Percentiles rank a stretch among this genome's conserved stretches.
phyloP scores from a whole-genome alignment of 1,140 invertebrate genomes.

The Bombus waltoni region DNA sequence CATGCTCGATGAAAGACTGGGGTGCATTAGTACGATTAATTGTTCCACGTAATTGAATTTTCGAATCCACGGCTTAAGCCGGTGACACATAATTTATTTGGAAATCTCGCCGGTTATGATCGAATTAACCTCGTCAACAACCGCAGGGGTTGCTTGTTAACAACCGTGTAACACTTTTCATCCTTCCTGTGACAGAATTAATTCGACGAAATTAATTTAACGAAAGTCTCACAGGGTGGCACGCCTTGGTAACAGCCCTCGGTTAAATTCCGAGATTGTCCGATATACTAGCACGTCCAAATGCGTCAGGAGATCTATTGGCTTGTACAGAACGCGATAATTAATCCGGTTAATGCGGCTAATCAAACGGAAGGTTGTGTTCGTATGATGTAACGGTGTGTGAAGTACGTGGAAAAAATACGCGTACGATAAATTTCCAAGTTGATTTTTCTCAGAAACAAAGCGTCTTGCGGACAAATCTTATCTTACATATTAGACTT shows the following conservation, averaged over 20 bases:
- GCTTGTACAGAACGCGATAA: neutral
- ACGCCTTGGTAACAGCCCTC: too few relatives aligned
- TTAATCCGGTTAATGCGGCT: too few relatives aligned
- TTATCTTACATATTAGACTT: too few relatives aligned
- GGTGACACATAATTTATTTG: neutral
- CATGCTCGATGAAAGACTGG: neutral
- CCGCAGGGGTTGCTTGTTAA: neutral
- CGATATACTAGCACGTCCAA: neutral
- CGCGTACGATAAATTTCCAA: too few relatives aligned
- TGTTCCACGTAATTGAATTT: constrained; percentile 31
- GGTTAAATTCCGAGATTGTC: neutral
- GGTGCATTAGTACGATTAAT: constrained; percentile 24
- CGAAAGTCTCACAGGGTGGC: too few relatives aligned
- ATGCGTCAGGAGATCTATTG: neutral
- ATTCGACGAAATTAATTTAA: neutral
- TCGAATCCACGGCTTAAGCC: neutral
- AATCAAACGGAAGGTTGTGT: too few relatives aligned
- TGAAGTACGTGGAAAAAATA: too few relatives aligned
- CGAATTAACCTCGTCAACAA: neutral
- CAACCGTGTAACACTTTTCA: neutral
- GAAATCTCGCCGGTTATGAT: neutral
- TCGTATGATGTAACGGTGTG: too few relatives aligned
- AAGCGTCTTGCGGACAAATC: too few relatives aligned
- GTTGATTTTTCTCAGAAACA: too few relatives aligned
- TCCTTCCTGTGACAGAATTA: neutral